Percentiles rank a stretch among this genome's conserved stretches.
phyloP scores from a whole-genome alignment of 2,113 vertebrate species.

The Pagrus major region DNA sequence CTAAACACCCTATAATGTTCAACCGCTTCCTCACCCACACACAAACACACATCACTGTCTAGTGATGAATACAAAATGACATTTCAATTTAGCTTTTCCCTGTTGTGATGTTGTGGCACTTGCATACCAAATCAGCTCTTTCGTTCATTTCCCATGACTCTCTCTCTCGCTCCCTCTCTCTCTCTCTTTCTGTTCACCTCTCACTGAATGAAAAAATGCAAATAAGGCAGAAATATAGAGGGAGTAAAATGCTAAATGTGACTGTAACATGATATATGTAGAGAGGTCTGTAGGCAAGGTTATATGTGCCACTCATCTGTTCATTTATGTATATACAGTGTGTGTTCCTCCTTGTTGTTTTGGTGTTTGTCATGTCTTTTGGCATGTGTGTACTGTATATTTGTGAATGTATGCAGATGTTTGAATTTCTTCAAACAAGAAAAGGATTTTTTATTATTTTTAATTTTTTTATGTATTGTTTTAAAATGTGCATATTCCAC shows the following conservation, averaged over 20 bases:
- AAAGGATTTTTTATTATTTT: neutral
- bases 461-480: neutral
- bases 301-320: conserved; percentile 24
- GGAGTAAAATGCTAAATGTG: conserved; percentile 2
- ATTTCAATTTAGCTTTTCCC: conserved; percentile 69
- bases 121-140: conserved; percentile 56
- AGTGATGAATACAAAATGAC: conserved; percentile 66
- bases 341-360: neutral
- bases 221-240: conserved; percentile 11
- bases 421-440: neutral
- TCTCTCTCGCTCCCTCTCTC: conserved; percentile 26
- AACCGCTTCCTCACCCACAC: neutral
- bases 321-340: rapidly evolving
- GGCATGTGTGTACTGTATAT: neutral
- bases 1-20: conserved; percentile 20
- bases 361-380: neutral
- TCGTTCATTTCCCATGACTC: conserved; percentile 42
- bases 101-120: conserved; percentile 50
- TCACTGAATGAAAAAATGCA: conserved; percentile 54
- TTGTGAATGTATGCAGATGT: neutral
- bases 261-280: conserved; percentile 7
- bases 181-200: conserved; percentile 36
- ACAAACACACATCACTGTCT: neutral
- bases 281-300: conserved; percentile 11
- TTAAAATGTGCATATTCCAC: neutral